These are phyloP conservation scores for Mycalesis mineus DNA, from an alignment of 2,888 invertebrate species.

Conservation along the genomic window DNA sequence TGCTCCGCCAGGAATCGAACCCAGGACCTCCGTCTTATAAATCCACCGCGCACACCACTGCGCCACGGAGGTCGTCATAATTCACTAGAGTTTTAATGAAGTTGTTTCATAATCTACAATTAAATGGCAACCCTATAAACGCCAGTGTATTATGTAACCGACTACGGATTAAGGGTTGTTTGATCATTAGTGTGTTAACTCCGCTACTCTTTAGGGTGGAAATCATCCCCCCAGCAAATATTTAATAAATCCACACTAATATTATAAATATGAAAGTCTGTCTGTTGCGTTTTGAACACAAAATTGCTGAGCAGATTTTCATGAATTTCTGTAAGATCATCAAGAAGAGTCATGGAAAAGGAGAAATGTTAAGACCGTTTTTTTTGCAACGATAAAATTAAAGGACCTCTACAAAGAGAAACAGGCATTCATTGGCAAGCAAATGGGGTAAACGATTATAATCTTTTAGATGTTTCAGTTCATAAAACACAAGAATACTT, in stretches of 20 bases:
- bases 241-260: background rate
- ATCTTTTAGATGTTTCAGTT: conserved; percentile 92
- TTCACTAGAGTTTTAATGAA: no score
- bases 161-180: conserved; percentile 1
- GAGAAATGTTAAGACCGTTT: no score
- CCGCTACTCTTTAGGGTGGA: background rate
- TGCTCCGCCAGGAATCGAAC: no score
- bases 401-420: conserved; percentile 89
- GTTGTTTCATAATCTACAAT: no score
- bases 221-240: background rate
- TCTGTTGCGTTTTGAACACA: no score
- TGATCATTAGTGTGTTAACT: conserved; percentile 7
- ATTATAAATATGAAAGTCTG: no score
- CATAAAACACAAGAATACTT: conserved; percentile 97
- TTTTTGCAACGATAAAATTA: conserved; percentile 99
- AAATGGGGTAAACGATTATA: conserved; percentile 81
- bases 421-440: conserved; percentile 80
- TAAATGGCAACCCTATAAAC: background rate
- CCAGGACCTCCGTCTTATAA: no score
- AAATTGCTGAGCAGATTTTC: no score
- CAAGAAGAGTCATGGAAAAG: no score
- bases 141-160: background rate
- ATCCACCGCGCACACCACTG: no score
- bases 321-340: no score
- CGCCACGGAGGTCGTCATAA: no score